phyloP scores from a whole-genome alignment of 2,113 vertebrate species.

The Pelecanoides urinatrix region DNA sequence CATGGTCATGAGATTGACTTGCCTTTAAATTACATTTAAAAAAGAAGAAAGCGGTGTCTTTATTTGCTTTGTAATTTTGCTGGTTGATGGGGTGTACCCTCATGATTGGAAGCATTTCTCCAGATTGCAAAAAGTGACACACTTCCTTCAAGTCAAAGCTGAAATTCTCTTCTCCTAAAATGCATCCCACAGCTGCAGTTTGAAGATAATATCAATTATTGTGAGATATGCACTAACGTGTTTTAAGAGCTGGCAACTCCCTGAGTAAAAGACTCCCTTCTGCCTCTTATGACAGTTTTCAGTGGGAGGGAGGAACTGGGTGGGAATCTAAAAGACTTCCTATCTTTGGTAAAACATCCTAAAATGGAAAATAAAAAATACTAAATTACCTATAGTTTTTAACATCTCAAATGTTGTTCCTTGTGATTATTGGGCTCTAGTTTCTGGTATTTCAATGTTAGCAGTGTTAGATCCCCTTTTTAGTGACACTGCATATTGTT shows the following conservation, averaged over 20 bases:
- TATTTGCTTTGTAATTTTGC: background rate
- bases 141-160: constrained; percentile 29
- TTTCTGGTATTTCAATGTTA: background rate
- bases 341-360: background rate
- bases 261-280: background rate
- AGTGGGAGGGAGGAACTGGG: background rate
- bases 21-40: background rate
- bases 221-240: background rate
- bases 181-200: background rate
- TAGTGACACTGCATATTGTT: background rate
- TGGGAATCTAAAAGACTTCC: background rate
- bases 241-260: background rate
- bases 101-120: background rate
- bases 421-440: background rate
- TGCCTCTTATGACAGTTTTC: background rate
- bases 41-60: background rate
- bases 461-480: background rate
- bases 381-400: background rate
- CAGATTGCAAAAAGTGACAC: background rate
- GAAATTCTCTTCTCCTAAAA: background rate
- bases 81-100: background rate
- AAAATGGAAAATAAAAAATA: background rate
- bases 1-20: background rate
- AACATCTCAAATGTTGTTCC: background rate
- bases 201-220: constrained; percentile 35